phyloP scores from a whole-genome alignment of 2,113 vertebrate genomes.

The Python bivittatus region DNA sequence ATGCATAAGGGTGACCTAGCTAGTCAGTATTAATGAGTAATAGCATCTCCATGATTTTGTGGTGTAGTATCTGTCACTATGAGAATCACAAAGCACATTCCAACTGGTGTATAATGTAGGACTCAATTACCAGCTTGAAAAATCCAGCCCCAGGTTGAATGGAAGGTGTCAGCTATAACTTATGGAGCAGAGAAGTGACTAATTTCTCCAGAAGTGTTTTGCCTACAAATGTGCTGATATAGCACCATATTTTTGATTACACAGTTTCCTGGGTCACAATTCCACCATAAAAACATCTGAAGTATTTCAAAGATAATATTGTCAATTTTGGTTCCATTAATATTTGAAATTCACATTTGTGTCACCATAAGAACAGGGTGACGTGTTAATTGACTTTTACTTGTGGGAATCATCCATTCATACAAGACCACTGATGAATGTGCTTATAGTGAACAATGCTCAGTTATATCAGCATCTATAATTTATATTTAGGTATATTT shows the following conservation, averaged over 20 bases:
- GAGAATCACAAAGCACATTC: constrained; percentile 37
- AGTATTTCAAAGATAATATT: neutral
- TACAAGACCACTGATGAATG: neutral
- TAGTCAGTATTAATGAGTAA: constrained; percentile 33
- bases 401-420: neutral
- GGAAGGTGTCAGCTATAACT: constrained; percentile 39
- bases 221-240: constrained; percentile 13
- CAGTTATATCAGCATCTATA: neutral
- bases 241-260: neutral
- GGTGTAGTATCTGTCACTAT: constrained; percentile 22
- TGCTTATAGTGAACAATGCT: neutral
- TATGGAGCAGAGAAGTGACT: constrained; percentile 24
- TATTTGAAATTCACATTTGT: constrained; percentile 6
- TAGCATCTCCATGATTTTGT: constrained; percentile 27
- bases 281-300: neutral
- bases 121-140: constrained; percentile 31
- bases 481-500: neutral
- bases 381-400: neutral
- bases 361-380: neutral
- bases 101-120: neutral
- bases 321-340: neutral
- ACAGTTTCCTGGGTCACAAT: neutral
- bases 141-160: constrained; percentile 30
- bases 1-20: constrained; percentile 11
- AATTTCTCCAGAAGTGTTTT: neutral